These are phyloP conservation scores for Xiphorhynchus erythropygius DNA, from an alignment of 2,797 vertebrate species.

Conservation along the genomic window DNA sequence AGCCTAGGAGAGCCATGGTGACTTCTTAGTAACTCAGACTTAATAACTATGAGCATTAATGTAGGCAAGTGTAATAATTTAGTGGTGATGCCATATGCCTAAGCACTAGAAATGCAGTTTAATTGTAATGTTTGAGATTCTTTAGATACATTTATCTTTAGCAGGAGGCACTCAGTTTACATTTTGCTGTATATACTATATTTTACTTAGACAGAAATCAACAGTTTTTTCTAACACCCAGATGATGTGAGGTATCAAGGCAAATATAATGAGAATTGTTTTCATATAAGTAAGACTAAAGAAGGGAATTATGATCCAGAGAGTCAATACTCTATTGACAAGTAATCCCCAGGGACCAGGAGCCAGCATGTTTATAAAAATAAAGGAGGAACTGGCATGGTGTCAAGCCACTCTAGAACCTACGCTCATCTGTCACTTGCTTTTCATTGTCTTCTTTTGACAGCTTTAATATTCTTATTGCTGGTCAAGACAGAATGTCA, in stretches of 20 bases:
- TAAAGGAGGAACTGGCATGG: rapidly evolving
- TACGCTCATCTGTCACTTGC: rapidly evolving
- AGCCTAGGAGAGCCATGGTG: not conserved
- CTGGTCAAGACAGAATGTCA: not conserved
- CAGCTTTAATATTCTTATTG: not conserved
- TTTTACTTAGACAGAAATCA: not conserved
- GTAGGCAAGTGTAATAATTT: not conserved
- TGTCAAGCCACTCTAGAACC: not conserved
- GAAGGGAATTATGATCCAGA: not conserved
- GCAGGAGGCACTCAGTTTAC: not conserved
- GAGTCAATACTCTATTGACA: not conserved
- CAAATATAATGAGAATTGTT: not conserved
- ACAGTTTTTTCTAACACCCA: not conserved
- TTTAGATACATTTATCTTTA: not conserved
- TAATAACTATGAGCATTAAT: not conserved
- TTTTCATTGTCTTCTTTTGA: not conserved
- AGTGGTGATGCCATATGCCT: not conserved
- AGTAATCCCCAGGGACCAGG: not conserved
- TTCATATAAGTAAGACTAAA: not conserved
- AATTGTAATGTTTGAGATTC: not conserved
- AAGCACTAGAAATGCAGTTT: not conserved
- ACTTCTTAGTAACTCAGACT: not conserved
- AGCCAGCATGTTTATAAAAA: not conserved
- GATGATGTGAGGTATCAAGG: not conserved
- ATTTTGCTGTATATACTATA: not conserved